A percentile compares a stretch with the other conserved stretches of the same genome.
Evolutionary conservation across 1,140 invertebrate genomes (phyloP).

Genomic region (Leucophenga varia): DNA sequence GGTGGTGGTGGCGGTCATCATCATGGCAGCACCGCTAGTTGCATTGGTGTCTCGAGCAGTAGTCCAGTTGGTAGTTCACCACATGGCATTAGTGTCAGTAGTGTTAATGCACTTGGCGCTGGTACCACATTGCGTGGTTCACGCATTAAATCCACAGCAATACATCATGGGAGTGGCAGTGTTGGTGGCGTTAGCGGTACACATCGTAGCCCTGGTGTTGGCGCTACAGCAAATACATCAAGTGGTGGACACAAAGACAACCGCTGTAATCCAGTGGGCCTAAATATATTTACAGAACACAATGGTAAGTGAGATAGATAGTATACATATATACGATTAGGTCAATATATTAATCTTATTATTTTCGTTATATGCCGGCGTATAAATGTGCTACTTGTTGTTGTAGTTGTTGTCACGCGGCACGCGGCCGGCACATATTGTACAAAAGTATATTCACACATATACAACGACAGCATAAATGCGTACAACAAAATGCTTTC

Average conservation of each 20-base stretch:
- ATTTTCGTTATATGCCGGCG: too few relatives aligned
- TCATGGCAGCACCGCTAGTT: slow-evolving; percentile 37
- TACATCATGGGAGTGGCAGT: slow-evolving; percentile 39
- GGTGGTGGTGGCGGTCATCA: slow-evolving; percentile 22
- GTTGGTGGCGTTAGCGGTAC: slow-evolving; percentile 51
- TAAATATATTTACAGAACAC: slow-evolving; percentile 89
- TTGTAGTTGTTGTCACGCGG: too few relatives aligned
- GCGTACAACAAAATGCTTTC: too few relatives aligned
- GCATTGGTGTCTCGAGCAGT: slow-evolving; percentile 43
- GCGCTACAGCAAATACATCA: slow-evolving; percentile 62
- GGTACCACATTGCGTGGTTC: slow-evolving; percentile 51
- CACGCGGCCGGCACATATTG: too few relatives aligned
- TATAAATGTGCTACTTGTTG: too few relatives aligned
- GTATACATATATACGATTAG: background rate
- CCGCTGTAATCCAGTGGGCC: slow-evolving; percentile 67
- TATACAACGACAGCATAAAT: too few relatives aligned
- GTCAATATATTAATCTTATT: background rate
- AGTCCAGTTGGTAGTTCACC: slow-evolving; percentile 40
- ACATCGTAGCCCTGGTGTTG: slow-evolving; percentile 61
- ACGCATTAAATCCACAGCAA: slow-evolving; percentile 55
- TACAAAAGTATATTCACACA: too few relatives aligned
- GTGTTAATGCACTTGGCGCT: slow-evolving; percentile 33
- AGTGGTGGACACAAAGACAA: slow-evolving; percentile 68
- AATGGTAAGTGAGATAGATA: slow-evolving; percentile 79
- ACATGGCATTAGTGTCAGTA: slow-evolving; percentile 31